Conservation (phyloP, 2,888 invertebrate genomes). For the Spilosoma lubricipeda region DNA sequence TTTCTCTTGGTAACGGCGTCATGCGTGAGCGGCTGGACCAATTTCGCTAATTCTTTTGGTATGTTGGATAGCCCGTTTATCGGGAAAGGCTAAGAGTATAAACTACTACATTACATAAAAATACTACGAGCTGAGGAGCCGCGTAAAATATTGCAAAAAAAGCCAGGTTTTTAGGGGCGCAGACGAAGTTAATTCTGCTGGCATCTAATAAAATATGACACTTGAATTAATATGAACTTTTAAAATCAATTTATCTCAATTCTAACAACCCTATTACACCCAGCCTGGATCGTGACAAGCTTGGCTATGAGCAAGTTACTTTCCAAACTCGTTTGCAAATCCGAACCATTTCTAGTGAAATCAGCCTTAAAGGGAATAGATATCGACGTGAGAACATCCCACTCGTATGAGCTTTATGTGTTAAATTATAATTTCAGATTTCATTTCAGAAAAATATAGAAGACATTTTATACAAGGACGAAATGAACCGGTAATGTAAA, state of each 20-base stretch:
- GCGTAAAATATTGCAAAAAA: no score
- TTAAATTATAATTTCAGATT: conserved; percentile 20
- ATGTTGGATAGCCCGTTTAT: no score
- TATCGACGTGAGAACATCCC: conserved; percentile 47
- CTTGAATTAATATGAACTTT: neutral
- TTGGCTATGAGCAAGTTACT: conserved; percentile 69
- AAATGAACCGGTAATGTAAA: neutral
- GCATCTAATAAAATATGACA: neutral
- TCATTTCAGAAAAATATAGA: neutral
- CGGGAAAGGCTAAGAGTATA: no score
- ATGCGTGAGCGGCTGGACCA: no score
- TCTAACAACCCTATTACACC: conserved; percentile 29
- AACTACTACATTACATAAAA: no score
- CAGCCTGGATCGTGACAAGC: conserved; percentile 54
- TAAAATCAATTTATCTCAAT: neutral
- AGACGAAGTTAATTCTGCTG: no score
- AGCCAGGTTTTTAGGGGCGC: no score
- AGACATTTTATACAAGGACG: neutral
- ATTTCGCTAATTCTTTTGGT: no score
- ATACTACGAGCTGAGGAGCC: no score
- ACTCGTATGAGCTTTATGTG: conserved; percentile 16
- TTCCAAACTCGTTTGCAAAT: conserved; percentile 78
- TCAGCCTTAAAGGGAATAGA: conserved; percentile 51
- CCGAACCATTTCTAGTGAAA: conserved; percentile 71
- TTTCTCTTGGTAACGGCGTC: no score